These are phyloP conservation scores for Nomada ferruginata DNA, from an alignment of 2,888 invertebrate species.

Conservation along the genomic window DNA sequence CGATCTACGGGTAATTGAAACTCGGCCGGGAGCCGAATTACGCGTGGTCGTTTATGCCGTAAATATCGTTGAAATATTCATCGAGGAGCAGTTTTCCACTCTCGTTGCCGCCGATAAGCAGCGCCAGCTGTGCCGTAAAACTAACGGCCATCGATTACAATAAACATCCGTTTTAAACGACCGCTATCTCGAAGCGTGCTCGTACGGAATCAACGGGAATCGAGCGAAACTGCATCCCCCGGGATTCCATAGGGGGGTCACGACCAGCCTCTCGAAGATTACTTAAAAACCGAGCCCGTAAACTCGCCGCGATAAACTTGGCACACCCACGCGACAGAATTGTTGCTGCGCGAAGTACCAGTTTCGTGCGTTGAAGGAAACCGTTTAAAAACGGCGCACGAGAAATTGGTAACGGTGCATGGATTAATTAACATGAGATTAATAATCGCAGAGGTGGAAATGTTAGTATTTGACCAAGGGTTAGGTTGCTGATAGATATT, in stretches of 20 bases:
- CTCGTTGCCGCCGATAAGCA: slow-evolving; percentile 50
- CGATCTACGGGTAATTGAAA: slow-evolving; percentile 45
- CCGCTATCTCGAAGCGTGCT: slow-evolving; percentile 37
- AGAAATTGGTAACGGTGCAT: too few relatives aligned
- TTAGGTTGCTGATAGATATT: too few relatives aligned
- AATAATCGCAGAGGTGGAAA: too few relatives aligned
- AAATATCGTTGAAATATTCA: slow-evolving; percentile 60
- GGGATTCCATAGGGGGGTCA: neutral
- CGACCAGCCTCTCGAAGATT: slow-evolving; percentile 39
- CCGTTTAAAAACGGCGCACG: too few relatives aligned
- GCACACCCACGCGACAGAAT: neutral
- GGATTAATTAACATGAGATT: too few relatives aligned
- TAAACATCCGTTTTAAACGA: slow-evolving; percentile 58
- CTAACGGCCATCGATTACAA: slow-evolving; percentile 56
- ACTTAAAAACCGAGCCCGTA: slow-evolving; percentile 55
- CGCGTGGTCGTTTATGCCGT: slow-evolving; percentile 30
- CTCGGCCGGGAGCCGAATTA: slow-evolving; percentile 41
- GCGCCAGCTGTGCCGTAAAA: slow-evolving; percentile 53
- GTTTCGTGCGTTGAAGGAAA: too few relatives aligned
- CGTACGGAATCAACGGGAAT: slow-evolving; percentile 34
- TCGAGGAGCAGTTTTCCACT: slow-evolving; percentile 49
- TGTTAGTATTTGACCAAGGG: too few relatives aligned
- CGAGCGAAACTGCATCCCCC: slow-evolving; percentile 28
- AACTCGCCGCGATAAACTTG: slow-evolving; percentile 50
- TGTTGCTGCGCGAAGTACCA: neutral